Percentiles rank a stretch among this genome's conserved stretches.
phyloP scores from a whole-genome alignment of 2,797 vertebrate genomes.

The Ctenosaura bakeri region DNA sequence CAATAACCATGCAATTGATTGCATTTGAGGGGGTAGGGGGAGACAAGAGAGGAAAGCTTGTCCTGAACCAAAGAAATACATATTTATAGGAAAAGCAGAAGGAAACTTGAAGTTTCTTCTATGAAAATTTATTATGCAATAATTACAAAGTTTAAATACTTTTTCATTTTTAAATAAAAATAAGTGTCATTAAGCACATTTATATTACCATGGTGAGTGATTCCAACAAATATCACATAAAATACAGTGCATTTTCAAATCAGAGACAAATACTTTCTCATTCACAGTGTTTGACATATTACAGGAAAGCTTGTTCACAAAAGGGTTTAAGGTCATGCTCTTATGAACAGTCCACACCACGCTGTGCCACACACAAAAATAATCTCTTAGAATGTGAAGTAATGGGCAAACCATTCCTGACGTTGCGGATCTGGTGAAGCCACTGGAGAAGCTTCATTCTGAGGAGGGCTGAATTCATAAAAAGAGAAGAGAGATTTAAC shows the following conservation, averaged over 20 bases:
- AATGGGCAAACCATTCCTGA: slow-evolving; percentile 98
- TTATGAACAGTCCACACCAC: slow-evolving; percentile 79
- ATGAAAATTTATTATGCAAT: slow-evolving; percentile 95
- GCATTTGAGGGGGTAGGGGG: neutral
- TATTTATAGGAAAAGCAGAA: slow-evolving; percentile 73
- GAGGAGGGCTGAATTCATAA: slow-evolving; percentile 92
- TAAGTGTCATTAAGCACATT: slow-evolving; percentile 82
- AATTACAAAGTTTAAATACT: slow-evolving; percentile 93
- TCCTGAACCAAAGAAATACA: slow-evolving; percentile 68
- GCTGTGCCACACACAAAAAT: slow-evolving; percentile 73
- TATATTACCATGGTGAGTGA: slow-evolving; percentile 79
- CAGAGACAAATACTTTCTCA: slow-evolving; percentile 81
- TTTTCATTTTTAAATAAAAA: slow-evolving; percentile 89
- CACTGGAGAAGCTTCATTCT: slow-evolving; percentile 90
- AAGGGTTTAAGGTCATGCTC: slow-evolving; percentile 88
- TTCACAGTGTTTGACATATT: slow-evolving; percentile 83
- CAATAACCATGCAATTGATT: slow-evolving; percentile 64
- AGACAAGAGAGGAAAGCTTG: slow-evolving; percentile 40
- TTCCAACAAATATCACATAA: slow-evolving; percentile 79
- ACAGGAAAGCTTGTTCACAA: slow-evolving; percentile 78
- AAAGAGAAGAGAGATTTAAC: slow-evolving; percentile 75
- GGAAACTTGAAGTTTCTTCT: slow-evolving; percentile 82
- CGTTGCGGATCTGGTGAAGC: slow-evolving; percentile 93
- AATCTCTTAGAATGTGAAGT: slow-evolving; percentile 96
- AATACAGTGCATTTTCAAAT: slow-evolving; percentile 81